These are phyloP conservation scores for Amphiduros pacificus DNA, from an alignment of 2,888 invertebrate genomes.

Conservation along the genomic window DNA sequence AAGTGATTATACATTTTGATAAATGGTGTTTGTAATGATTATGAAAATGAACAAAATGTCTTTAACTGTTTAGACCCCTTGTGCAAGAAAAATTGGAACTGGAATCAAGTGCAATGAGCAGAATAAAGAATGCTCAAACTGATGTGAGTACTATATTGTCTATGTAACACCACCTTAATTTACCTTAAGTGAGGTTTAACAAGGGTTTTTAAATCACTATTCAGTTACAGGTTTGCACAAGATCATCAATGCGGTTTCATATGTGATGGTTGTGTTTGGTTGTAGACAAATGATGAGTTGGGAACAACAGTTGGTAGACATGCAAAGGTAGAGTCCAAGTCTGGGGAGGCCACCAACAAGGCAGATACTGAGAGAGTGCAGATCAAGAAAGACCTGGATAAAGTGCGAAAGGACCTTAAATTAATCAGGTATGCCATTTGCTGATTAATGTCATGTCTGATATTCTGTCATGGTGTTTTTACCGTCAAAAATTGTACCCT, in stretches of 20 bases:
- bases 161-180: neutral
- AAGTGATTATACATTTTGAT: neutral
- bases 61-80: constrained; percentile 43
- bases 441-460: no score
- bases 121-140: constrained; percentile 51
- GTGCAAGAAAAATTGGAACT: constrained; percentile 55
- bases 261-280: neutral
- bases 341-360: constrained; percentile 46
- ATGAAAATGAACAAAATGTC: neutral
- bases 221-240: no score
- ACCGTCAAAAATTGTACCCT: no score
- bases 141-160: constrained; percentile 41
- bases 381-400: constrained; percentile 50
- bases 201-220: neutral
- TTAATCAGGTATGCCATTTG: no score
- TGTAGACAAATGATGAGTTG: constrained; percentile 52
- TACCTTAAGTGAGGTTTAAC: neutral
- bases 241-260: no score
- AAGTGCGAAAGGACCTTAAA: constrained; percentile 44
- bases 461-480: no score
- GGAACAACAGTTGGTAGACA: constrained; percentile 44
- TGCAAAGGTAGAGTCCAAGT: constrained; percentile 48
- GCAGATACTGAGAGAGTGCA: constrained; percentile 50
- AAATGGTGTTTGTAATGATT: neutral
- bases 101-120: constrained; percentile 54